Base-by-base conservation (phyloP, 1,140 invertebrate genomes). In the Danaus melanippus region DNA sequence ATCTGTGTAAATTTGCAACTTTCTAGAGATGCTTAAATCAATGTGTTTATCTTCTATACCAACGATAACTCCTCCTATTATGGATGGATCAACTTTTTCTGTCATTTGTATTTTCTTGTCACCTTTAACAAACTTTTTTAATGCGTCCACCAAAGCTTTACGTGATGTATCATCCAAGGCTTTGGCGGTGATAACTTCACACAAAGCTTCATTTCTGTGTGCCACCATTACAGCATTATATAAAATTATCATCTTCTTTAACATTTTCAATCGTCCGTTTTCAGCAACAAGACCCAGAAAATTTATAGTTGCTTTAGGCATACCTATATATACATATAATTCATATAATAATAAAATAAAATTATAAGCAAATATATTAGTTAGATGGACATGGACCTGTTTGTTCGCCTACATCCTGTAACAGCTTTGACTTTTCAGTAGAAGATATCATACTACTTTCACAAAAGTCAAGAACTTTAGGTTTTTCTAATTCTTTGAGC, bases 391-490 rank as follows among this genome's bases (percentile, higher is more conserved):
- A 21, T 32, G 32, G 8, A 78, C 76, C 74, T 50, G 69, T 60
- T 63, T 66, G 10, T 51, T 68, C 68, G 1, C 63, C 74, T 32
- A 74, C 54, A 52, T 72, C 70, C 54, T 64, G 64, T 44, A 80
- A 44, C 6, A 84, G 10, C 44, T 78, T 72, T 10, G 78, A 67
- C 59, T 84, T 84, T 12, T 60, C 68, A 10, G 58, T 53, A 8
- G 60, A 46, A 9, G 73, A 67, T 2, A 81, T 58, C 60, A 81
- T 67, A 42, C 73, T 77, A 5, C 71, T 94, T 43, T 90, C 78
- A 12, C 99, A 87, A 69, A 96, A 95, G 58, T 97, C 95, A 4
- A 86, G 70, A 15, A 98, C 86, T 69, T 92, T 92, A 11, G 85
- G 74, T 72, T 96, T 91, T 68, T 92, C 91, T 15, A 97, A 69